Conservation (phyloP, 2,113 vertebrate genomes). For the Caretta caretta region DNA sequence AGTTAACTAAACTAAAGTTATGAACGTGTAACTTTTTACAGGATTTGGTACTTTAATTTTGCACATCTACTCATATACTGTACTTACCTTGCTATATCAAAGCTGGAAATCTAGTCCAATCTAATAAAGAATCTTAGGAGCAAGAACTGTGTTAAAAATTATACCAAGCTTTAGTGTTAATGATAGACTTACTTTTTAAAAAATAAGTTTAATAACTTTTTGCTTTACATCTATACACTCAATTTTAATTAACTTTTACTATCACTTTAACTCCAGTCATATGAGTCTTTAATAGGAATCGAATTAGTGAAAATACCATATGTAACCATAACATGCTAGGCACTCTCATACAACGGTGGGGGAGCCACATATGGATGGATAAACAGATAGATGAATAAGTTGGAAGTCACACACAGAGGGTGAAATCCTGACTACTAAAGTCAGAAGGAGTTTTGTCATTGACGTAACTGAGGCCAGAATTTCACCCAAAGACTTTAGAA, state of each 20-base stretch:
- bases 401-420: not conserved
- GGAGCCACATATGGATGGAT: not conserved
- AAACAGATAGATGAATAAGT: not conserved
- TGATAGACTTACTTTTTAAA: not conserved
- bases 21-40: constrained; percentile 47
- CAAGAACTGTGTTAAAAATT: not conserved
- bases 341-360: not conserved
- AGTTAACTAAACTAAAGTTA: not conserved
- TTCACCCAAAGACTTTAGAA: not conserved
- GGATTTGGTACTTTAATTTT: constrained; percentile 20
- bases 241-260: not conserved
- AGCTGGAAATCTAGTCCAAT: constrained; percentile 20
- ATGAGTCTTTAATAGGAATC: constrained; percentile 60
- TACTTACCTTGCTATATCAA: not conserved
- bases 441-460: not conserved
- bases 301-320: not conserved
- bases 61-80: not conserved
- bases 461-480: not conserved
- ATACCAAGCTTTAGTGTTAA: not conserved
- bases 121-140: not conserved
- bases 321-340: constrained; percentile 33
- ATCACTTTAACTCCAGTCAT: not conserved
- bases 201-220: not conserved
- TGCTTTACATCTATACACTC: not conserved
- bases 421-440: not conserved